Percentiles rank a stretch among this genome's conserved stretches.
These are phyloP conservation scores for Steinernema feltiae DNA, from an alignment of 1,140 invertebrate genomes.

Conservation along the genomic window DNA sequence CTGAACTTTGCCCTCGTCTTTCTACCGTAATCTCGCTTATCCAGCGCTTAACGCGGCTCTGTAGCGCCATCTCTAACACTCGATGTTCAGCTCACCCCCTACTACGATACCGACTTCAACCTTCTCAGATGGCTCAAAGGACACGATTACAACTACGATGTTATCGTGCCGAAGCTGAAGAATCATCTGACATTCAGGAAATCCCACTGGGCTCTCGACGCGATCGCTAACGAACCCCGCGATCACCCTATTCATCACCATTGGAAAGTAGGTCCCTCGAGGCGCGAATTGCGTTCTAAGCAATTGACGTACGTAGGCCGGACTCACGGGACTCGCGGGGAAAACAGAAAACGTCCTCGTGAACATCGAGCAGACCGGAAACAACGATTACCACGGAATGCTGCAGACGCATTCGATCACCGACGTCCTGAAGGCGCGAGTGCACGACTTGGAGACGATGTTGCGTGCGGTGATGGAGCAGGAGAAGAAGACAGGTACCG, in stretches of 20 bases:
- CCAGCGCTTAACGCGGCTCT: too few relatives aligned
- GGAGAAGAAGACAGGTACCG: conserved; percentile 46
- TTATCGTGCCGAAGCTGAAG: conserved; percentile 37
- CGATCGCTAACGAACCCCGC: conserved; percentile 41
- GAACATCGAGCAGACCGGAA: conserved; percentile 54
- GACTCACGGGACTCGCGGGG: conserved; percentile 43
- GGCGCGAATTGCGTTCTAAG: background rate
- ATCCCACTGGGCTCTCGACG: conserved; percentile 42
- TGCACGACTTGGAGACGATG: conserved; percentile 57
- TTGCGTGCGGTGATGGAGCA: conserved; percentile 50
- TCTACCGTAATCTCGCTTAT: too few relatives aligned
- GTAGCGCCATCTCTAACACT: too few relatives aligned
- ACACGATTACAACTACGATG: conserved; percentile 50
- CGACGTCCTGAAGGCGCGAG: conserved; percentile 49
- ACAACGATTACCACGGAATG: conserved; percentile 56
- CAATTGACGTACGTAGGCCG: conserved; percentile 32
- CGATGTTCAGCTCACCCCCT: conserved; percentile 43
- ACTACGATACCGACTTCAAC: conserved; percentile 57
- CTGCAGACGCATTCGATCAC: conserved; percentile 51
- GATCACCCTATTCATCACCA: conserved; percentile 54
- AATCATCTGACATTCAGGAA: conserved; percentile 35
- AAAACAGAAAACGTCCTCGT: conserved; percentile 48
- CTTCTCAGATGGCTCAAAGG: conserved; percentile 56
- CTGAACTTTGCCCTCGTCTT: too few relatives aligned
- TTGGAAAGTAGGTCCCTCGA: conserved; percentile 39